Percentiles rank a stretch among this genome's conserved stretches.
Conservation (phyloP, 2,797 vertebrate genomes). For the Nannoperca australis region DNA sequence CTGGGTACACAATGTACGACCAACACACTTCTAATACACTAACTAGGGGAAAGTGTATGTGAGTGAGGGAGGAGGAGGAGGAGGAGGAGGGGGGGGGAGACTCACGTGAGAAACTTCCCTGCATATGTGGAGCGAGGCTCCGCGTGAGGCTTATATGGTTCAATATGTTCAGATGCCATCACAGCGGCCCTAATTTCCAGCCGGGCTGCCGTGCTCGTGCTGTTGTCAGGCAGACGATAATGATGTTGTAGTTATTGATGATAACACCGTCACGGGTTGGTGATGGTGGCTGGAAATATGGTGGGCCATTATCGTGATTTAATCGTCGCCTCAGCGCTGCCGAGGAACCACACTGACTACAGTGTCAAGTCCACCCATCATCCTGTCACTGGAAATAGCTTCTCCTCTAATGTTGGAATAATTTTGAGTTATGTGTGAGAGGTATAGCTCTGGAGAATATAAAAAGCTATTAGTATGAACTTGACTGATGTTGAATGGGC, state of each 20-base stretch:
- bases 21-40: conserved; percentile 77
- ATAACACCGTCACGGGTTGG: conserved; percentile 71
- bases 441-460: conserved; percentile 57
- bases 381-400: conserved; percentile 79
- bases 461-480: conserved; percentile 68
- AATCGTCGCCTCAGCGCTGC: conserved; percentile 69
- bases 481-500: conserved; percentile 65
- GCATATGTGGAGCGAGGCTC: conserved; percentile 31
- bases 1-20: conserved; percentile 86
- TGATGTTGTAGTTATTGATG: conserved; percentile 74
- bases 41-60: conserved; percentile 60
- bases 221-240: conserved; percentile 80
- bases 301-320: conserved; percentile 80
- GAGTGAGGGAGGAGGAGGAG: background rate
- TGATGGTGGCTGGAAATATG: conserved; percentile 74
- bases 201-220: conserved; percentile 45
- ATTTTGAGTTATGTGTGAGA: conserved; percentile 74
- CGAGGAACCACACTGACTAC: conserved; percentile 69
- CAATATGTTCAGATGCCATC: conserved; percentile 65
- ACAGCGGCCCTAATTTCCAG: conserved; percentile 57
- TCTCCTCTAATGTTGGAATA: conserved; percentile 73
- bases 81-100: background rate
- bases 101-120: conserved; percentile 66
- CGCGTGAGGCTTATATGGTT: conserved; percentile 29
- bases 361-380: conserved; percentile 81